phyloP scores from a whole-genome alignment of 2,797 vertebrate genomes.

The Anolis apletophallus region DNA sequence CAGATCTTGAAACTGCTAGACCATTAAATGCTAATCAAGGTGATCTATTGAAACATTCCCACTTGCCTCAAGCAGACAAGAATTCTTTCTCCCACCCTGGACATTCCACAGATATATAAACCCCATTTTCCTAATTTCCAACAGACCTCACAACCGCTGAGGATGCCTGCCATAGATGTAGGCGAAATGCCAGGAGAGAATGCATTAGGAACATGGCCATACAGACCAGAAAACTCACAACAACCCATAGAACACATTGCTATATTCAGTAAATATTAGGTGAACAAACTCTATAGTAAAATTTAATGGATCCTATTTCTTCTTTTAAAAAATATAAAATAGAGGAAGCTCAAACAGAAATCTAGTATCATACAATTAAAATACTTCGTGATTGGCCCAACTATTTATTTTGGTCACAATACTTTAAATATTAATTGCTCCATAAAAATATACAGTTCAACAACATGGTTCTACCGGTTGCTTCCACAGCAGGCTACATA shows the following conservation, averaged over 20 bases:
- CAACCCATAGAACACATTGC: conserved; percentile 4
- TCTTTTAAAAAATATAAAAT: conserved; percentile 58
- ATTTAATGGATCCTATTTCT: conserved; percentile 66
- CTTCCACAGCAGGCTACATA: conserved; percentile 58
- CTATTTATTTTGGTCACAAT: conserved; percentile 78
- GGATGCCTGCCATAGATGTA: too few species aligned
- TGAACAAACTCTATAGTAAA: conserved; percentile 58
- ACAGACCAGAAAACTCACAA: too few species aligned
- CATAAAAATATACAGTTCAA: conserved; percentile 76
- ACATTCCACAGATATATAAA: too few species aligned
- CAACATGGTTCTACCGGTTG: conserved; percentile 62
- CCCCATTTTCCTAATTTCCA: too few species aligned
- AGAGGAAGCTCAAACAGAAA: conserved; percentile 77
- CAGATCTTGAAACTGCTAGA: too few species aligned
- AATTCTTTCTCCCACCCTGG: too few species aligned
- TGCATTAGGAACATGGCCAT: too few species aligned
- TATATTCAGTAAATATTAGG: conserved; percentile 51
- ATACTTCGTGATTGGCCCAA: conserved; percentile 72
- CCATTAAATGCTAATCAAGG: too few species aligned
- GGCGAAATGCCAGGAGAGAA: too few species aligned
- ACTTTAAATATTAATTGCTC: conserved; percentile 73
- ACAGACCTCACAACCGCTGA: too few species aligned
- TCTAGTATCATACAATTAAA: conserved; percentile 79
- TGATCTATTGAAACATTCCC: too few species aligned
- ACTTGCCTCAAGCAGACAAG: too few species aligned